phyloP scores from a whole-genome alignment of 64 coral and sea anemone species.

The Orbicella faveolata region DNA sequence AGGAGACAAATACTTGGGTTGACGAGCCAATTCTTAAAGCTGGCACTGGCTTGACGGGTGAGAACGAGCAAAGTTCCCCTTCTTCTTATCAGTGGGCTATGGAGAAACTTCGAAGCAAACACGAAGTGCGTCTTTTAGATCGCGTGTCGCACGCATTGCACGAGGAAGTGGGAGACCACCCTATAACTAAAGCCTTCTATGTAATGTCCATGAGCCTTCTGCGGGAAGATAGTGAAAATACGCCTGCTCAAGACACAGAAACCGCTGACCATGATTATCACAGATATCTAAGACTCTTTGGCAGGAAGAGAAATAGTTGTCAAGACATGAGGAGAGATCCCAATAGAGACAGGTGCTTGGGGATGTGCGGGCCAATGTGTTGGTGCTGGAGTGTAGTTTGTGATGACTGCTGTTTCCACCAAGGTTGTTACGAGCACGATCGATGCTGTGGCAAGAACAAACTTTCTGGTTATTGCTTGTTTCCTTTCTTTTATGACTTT shows the following conservation, averaged over 20 bases:
- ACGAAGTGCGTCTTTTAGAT: neutral
- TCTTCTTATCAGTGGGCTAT: neutral
- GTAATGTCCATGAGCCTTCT: slow-evolving; percentile 12
- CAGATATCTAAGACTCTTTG: neutral
- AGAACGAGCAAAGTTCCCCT: neutral
- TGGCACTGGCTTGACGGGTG: neutral
- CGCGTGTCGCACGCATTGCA: neutral
- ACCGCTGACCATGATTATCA: neutral
- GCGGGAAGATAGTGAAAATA: neutral
- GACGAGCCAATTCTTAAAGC: neutral
- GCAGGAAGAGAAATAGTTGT: neutral
- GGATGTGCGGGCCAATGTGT: slow-evolving; percentile 25
- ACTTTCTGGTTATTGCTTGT: slow-evolving; percentile 15
- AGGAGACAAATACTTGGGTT: neutral
- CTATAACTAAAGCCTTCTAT: neutral
- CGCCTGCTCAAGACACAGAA: neutral
- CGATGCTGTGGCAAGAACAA: neutral
- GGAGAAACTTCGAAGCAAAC: neutral
- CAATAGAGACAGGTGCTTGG: neutral
- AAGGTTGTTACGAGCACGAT: slow-evolving; percentile 43
- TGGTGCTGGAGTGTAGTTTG: slow-evolving; percentile 31
- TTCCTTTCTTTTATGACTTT: slow-evolving; percentile 21
- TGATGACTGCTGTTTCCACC: slow-evolving; percentile 20
- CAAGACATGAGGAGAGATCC: slow-evolving; percentile 3
- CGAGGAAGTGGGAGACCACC: neutral